Conservation (phyloP, 2,113 vertebrate genomes). For the Neopipo cinnamomea region DNA sequence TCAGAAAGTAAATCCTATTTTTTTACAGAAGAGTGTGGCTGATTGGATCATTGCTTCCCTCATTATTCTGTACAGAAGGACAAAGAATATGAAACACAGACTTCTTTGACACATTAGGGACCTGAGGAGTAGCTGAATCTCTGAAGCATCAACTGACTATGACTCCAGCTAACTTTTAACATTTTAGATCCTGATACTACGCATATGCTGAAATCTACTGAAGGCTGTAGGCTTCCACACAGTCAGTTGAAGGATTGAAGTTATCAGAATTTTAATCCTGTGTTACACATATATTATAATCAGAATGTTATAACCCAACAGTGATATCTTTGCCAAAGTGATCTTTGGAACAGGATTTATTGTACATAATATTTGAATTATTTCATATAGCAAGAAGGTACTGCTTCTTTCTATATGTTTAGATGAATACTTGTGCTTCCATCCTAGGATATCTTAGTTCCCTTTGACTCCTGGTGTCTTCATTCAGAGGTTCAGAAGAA, state of each 20-base stretch:
- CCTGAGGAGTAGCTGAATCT: neutral
- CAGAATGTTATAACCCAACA: neutral
- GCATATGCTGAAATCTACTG: neutral
- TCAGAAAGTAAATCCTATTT: neutral
- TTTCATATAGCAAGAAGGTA: neutral
- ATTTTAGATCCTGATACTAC: neutral
- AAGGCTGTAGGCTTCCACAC: neutral
- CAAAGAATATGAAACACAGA: neutral
- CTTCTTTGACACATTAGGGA: neutral
- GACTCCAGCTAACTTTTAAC: neutral
- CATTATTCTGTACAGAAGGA: neutral
- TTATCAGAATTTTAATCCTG: neutral
- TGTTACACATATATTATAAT: neutral
- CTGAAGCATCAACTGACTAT: neutral
- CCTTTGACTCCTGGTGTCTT: neutral
- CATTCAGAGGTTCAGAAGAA: neutral
- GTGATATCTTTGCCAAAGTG: neutral
- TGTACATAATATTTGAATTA: neutral
- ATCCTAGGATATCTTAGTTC: neutral
- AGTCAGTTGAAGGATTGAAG: neutral
- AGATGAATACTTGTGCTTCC: neutral
- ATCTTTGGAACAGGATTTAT: neutral
- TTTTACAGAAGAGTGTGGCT: neutral
- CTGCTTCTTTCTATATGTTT: neutral
- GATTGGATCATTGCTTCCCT: neutral